Base-by-base conservation (phyloP, 2,888 invertebrate genomes). In the Syrphus vitripennis region DNA sequence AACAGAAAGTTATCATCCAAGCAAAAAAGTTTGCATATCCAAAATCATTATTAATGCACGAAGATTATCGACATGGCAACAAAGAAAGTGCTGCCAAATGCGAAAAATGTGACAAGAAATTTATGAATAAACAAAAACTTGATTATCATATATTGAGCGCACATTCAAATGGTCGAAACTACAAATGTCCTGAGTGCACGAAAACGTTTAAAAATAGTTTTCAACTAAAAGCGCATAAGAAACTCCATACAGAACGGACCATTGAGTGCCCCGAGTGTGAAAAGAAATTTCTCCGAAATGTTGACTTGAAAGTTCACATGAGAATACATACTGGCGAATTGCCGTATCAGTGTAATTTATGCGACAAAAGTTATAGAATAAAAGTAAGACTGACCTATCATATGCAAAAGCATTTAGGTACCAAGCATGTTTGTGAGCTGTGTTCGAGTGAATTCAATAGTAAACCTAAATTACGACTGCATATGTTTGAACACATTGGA, bases 331-430 rank as follows among this genome's bases (percentile, higher is more conserved):
- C 89, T 6, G 89, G 89, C 5, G 89, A 89, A 67, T 26, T 88
- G 42, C 89, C 89, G 0, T 89, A 88, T 42, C 87, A 78, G 5
- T 89, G 89, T 34, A 88, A 89, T 61, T 48, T 89, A 9, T 89
- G 89, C 29, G 86, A 88, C 7, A 88, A 88, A 42, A 88, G 89
- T 12, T 89, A 88, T 63, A 83, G 89, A 4, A 89, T 89, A n/a
- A 89, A 88, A 74, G 89, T 89, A 0, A 78, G 89, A 5, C 88
- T 89, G 0, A 89, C 89, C 0, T 89, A 89, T 76, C 89, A 89
- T 63, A 34, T 89, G 79, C 89, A 89, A 69, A 88, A 84, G 50
- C 89, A 89, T 76, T 83, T 88, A 57, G 89, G 89, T 4, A 65
- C 88, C 16, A 88, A 88, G 6, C 89, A 89, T 67, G 59, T 61